A percentile compares a stretch with the other conserved stretches of the same genome.
These are phyloP conservation scores for Chrysocyon brachyurus DNA, from an alignment of 2,797 vertebrate species.

Conservation along the genomic window DNA sequence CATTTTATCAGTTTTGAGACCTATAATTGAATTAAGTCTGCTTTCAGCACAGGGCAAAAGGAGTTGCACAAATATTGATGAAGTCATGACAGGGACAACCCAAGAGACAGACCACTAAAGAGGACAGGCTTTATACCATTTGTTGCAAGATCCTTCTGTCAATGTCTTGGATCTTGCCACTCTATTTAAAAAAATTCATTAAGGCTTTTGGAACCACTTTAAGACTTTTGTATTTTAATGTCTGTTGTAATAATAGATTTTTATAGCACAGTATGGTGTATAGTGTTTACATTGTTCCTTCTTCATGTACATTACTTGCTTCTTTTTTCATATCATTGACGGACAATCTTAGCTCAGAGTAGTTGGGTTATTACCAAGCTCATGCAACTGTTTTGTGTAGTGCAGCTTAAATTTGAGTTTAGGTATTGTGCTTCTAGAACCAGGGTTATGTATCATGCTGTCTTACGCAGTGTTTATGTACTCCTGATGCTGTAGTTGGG, in stretches of 20 bases:
- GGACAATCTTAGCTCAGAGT: background rate
- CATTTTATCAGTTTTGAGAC: constrained; percentile 93
- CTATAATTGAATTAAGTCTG: constrained; percentile 93
- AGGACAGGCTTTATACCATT: constrained; percentile 82
- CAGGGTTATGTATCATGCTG: background rate
- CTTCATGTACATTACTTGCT: background rate
- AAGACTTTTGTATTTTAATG: constrained; percentile 78
- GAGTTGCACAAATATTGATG: constrained; percentile 88
- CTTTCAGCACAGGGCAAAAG: constrained; percentile 90
- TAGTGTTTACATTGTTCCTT: background rate
- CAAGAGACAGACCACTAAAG: constrained; percentile 87
- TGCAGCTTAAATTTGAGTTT: constrained; percentile 30
- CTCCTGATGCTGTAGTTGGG: background rate
- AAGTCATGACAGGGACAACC: constrained; percentile 88
- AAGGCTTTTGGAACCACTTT: constrained; percentile 86
- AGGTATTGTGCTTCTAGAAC: constrained; percentile 8
- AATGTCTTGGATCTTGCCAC: constrained; percentile 86
- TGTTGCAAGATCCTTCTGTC: constrained; percentile 73
- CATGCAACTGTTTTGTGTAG: background rate
- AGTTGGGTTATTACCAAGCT: background rate
- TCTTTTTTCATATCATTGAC: background rate
- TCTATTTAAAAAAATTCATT: constrained; percentile 88
- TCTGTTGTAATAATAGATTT: background rate
- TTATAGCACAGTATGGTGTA: background rate
- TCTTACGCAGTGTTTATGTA: background rate